Base-by-base conservation (phyloP, 2,113 vertebrate genomes). In the Actinemys pallida region DNA sequence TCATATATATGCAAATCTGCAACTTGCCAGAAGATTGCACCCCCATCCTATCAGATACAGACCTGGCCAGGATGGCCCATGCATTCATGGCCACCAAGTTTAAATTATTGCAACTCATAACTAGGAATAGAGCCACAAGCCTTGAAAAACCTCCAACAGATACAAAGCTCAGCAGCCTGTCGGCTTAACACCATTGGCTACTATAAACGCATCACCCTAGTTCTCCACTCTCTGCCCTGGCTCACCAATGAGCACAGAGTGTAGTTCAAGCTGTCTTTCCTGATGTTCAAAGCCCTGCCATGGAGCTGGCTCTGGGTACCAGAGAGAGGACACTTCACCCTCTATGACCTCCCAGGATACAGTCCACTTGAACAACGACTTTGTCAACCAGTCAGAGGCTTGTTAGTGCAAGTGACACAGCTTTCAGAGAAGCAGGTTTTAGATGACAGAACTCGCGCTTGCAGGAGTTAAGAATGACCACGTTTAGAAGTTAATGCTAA, bases 401-500 rank as follows among this genome's bases (percentile, higher is more conserved):
- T 91, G 92, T 19, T 75, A 87, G 47, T 53, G 1, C 86, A 69
- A 69, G 16, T 69, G 35, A 69, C 92, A 90, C 69, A 79, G 35
- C 56, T 90, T 94, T 94, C 59, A 93, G 25, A 95, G 59, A 47
- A 91, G 69, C 86, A 79, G 82, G 87, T 92, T 93, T 88, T 82
- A 89, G 84, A 62, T 89, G 72, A 62, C 1, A 0, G 39, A 90
- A 76, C 72, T 93, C 72, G 59, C 78, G 13, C 27, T 0, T 0
- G 53, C 93, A 53, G 42, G 24, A 76, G 42, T 45, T 25, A 76
- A 76, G 39, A 45, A 45, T 24, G 39, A 27, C 72, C 39, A 22
- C 5, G 4, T 45, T 76, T 45, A 76, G 72, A 45, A 27, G 35
- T n/a, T 35, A 17, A 19, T 20, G 17, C 72, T 76, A 47, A 92